Conservation (phyloP, 2,888 invertebrate genomes). For the Brachyopa scutellaris region DNA sequence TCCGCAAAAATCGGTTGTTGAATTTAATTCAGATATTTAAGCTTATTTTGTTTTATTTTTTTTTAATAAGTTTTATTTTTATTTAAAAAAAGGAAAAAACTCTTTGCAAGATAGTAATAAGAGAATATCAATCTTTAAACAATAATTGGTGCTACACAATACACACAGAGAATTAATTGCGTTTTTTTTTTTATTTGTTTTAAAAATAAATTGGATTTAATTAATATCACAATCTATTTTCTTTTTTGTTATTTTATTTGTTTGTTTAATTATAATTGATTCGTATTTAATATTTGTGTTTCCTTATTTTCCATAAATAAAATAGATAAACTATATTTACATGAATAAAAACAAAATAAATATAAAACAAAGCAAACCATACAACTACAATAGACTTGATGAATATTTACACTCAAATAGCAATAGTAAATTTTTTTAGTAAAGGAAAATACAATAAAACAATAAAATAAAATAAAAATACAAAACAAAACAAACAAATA, state of each 20-base stretch:
- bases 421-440: conserved; percentile 72
- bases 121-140: conserved; percentile 59
- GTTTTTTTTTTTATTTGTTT: not conserved
- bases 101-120: conserved; percentile 67
- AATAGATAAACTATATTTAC: conserved; percentile 72
- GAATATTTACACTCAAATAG: conserved; percentile 73
- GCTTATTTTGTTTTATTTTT: conserved; percentile 70
- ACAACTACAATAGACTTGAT: conserved; percentile 72
- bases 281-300: conserved; percentile 5
- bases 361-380: conserved; percentile 60
- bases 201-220: conserved; percentile 37
- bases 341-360: conserved; percentile 68
- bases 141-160: conserved; percentile 74
- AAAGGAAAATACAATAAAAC: conserved; percentile 74
- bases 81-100: too few species aligned
- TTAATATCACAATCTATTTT: conserved; percentile 46
- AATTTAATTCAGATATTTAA: conserved; percentile 74
- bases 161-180: conserved; percentile 64
- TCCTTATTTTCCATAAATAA: conserved; percentile 61
- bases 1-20: conserved; percentile 74
- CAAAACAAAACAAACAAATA: conserved; percentile 58
- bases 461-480: conserved; percentile 37
- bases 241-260: conserved; percentile 68
- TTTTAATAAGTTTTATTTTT: conserved; percentile 23
- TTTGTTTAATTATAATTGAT: conserved; percentile 49